Evolutionary conservation across 1,140 invertebrate species (phyloP), one percentile per base, ranked within the genome.

Genomic region (Delia radicum): DNA sequence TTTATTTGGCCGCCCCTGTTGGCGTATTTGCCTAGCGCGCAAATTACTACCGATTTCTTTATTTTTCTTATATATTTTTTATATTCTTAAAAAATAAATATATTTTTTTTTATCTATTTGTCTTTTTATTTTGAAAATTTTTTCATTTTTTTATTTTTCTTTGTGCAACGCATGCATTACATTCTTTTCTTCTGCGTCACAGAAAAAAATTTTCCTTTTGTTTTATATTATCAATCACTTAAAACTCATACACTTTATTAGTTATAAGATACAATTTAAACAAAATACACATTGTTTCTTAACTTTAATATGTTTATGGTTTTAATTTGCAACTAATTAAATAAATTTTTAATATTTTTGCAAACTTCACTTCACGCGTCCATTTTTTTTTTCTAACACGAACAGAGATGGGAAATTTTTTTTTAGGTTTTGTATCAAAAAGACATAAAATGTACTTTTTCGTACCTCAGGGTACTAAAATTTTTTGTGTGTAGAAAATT

Each of bases 111-210:
- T 63, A 27, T 63, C 24, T 69, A 28, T 69, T 33, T 69, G 65
- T 33, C n/a, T n/a, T n/a, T 21, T 33, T 37, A 69, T 24, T 69
- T 18, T 69, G 26, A 63, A 65, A 65, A 42, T 31, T 31, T 69
- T 69, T 33, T 31, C 62, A 65, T 28, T 65, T n/a, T n/a, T n/a
- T n/a, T n/a, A 13, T 63, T 63, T 63, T 33, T 69, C 65, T 69
- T 33, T 69, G 65, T 33, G 48, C 48, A 55, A 55, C 48, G 48
- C 48, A 55, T 55, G 48, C 48, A 69, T 13, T 69, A 69, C 65
- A 69, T 69, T 69, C 29, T 37, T 69, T 69, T 33, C 65, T 37
- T 69, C 65, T 69, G 65, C 65, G 65, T 69, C 65, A 69, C 65
- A 21, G 21, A 55, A 21, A 21, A 55, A 55, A 55, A 28, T 69